Percentiles rank a stretch among this genome's conserved stretches.
Conservation (phyloP, 2,888 invertebrate genomes). For the Amblyjoppa proteus region DNA sequence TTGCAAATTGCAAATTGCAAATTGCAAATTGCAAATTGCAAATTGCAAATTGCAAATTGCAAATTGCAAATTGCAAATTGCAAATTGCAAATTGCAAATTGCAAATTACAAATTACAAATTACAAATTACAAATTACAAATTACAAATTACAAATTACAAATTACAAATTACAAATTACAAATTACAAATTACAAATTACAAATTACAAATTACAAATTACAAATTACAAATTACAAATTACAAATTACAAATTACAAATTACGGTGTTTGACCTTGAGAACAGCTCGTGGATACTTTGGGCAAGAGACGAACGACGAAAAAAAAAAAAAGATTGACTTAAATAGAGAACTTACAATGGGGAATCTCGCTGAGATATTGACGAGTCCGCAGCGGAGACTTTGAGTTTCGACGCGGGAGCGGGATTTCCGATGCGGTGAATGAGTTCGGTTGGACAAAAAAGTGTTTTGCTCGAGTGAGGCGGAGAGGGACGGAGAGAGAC, state of each 20-base stretch:
- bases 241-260: too few species aligned
- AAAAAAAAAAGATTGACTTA: not conserved
- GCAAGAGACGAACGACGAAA: not conserved
- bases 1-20: not conserved
- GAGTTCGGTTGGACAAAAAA: constrained; percentile 26
- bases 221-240: too few species aligned
- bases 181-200: too few species aligned
- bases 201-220: too few species aligned
- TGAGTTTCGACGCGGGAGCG: constrained; percentile 51
- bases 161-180: too few species aligned
- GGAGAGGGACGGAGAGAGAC: constrained; percentile 3
- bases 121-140: too few species aligned
- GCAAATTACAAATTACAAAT: not conserved
- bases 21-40: too few species aligned
- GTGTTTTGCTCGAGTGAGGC: not conserved
- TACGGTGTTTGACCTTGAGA: not conserved
- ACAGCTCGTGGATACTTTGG: not conserved
- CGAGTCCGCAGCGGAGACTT: not conserved
- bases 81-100: too few species aligned
- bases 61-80: too few species aligned
- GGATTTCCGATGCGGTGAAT: constrained; percentile 60
- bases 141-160: not conserved
- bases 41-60: too few species aligned
- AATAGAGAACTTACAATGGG: not conserved
- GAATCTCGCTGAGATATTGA: constrained; percentile 4